Base-by-base conservation (phyloP, 1,140 invertebrate genomes). In the Drosophila busckii region DNA sequence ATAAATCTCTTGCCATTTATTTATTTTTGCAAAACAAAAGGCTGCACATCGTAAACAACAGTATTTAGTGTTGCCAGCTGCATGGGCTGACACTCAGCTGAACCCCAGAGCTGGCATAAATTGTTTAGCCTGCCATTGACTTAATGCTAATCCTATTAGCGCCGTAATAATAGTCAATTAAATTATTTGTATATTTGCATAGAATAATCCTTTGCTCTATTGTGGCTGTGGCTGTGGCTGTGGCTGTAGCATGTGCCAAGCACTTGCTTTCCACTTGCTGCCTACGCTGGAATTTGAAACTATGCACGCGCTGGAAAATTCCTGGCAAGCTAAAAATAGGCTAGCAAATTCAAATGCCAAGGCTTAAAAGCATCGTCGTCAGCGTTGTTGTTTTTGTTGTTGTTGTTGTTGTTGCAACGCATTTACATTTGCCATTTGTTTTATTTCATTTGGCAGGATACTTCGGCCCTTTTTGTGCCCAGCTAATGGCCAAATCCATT, bases 1-100 rank as follows among this genome's bases (percentile, higher is more conserved):
- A 78, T 78, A 78, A 80, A 78, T 78, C 75, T 80, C 49, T 53
- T 52, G 45, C 60, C 75, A 68, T 80, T 78, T 62, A 78, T 60
- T 66, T 67, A 53, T 61, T 62, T 70, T 8, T 12, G 26, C 34
- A 45, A 40, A 35, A n/a, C n/a, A n/a, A n/a, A n/a, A n/a, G n/a
- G n/a, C n/a, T n/a, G n/a, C n/a, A n/a, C n/a, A n/a, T n/a, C n/a
- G n/a, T n/a, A n/a, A n/a, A n/a, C n/a, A n/a, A n/a, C n/a, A n/a
- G n/a, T n/a, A n/a, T n/a, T n/a, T n/a, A n/a, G n/a, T 54, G 56
- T 17, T 13, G 6, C 42, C 22, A 35, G 45, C 32, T 32, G 42
- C 19, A 28, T 52, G 31, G 23, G 23, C 31, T 38, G 34, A 28
- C 16, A 37, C 23, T 23, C 23, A 46, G 16, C 19, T 10, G 8